Evolutionary conservation across 2,888 invertebrate species (phyloP).

Genomic region (Diadegma fenestrale): DNA sequence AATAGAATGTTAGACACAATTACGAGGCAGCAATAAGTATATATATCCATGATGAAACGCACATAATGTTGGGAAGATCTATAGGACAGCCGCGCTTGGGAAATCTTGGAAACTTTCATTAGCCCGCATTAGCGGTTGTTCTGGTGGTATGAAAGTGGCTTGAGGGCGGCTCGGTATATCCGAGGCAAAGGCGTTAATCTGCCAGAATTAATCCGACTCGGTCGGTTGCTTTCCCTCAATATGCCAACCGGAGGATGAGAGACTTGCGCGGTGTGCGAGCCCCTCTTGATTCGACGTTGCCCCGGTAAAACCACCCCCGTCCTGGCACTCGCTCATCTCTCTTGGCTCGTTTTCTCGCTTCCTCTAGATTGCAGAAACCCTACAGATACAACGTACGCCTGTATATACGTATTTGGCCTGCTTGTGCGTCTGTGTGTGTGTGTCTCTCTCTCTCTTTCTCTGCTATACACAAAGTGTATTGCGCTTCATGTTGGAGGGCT

Average conservation of each 20-base stretch:
- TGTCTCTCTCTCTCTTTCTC: not conserved
- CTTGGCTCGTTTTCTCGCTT: constrained; percentile 43
- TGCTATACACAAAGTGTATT: not conserved
- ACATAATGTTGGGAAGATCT: constrained; percentile 23
- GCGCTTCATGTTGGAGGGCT: constrained; percentile 58
- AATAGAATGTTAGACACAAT: not conserved
- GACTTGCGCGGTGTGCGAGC: constrained; percentile 61
- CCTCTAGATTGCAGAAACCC: constrained; percentile 40
- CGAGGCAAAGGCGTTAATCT: constrained; percentile 83
- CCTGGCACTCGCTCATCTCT: constrained; percentile 52
- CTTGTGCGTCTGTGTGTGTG: not conserved
- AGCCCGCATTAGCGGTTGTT: constrained; percentile 77
- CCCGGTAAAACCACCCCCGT: constrained; percentile 62
- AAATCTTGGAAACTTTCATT: constrained; percentile 80
- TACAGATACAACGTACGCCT: not conserved
- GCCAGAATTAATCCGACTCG: constrained; percentile 83
- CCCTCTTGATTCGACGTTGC: constrained; percentile 69
- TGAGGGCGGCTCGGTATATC: constrained; percentile 67
- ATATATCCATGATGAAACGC: constrained; percentile 18
- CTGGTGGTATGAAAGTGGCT: constrained; percentile 57
- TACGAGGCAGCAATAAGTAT: not conserved
- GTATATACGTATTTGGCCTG: not conserved
- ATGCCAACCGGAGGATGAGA: constrained; percentile 74
- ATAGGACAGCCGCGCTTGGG: constrained; percentile 62
- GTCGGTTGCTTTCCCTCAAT: constrained; percentile 83